Evolutionary conservation across 2,888 invertebrate genomes (phyloP), one percentile per base, ranked within the genome.

Genomic region (Creontiades dilutus): DNA sequence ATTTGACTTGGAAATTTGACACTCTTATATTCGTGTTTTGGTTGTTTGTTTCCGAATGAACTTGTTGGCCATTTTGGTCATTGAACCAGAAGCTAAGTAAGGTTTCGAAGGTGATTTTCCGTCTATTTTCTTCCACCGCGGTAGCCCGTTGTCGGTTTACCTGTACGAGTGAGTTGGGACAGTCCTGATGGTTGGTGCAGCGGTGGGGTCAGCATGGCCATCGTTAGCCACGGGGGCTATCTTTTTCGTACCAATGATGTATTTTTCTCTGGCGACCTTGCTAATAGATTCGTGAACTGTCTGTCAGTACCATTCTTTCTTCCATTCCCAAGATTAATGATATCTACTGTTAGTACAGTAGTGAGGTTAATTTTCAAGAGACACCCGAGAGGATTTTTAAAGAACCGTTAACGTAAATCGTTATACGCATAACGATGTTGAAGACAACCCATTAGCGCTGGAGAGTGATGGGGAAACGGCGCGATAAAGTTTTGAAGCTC

Each of bases 381-480:
- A 7, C 16, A 16, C 16, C 52, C 11, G 11, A 11, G 11, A 16
- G 52, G 52, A 3, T 52, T 19, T 61, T 9, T 19, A 19, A 19
- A 57, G 16, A n/a, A 61, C 1, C 61, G 19, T 61, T 61, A 19
- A n/a, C 19, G n/a, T 61, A 61, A 61, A 61, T 19, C 19, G 61
- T 61, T 61, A 61, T 61, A n/a, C n/a, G n/a, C n/a, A 61, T 61
- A 11, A 19, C 19, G 61, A 61, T n/a, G 61, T 19, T 19, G 61
- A 61, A 61, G 61, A 61, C 16, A 61, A 61, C 61, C 16, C 61
- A 61, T 61, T 61, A 61, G 61, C 61, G 3, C n/a, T 61, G 61
- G 3, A 61, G 19, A 61, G 61, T 61, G 61, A 61, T 1, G 61
- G n/a, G 52, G 19, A 16, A 19, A 61, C 61, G 61, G 9, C 9